Base-by-base conservation (phyloP, 2,888 invertebrate species). In the Caenorhabditis afra region DNA sequence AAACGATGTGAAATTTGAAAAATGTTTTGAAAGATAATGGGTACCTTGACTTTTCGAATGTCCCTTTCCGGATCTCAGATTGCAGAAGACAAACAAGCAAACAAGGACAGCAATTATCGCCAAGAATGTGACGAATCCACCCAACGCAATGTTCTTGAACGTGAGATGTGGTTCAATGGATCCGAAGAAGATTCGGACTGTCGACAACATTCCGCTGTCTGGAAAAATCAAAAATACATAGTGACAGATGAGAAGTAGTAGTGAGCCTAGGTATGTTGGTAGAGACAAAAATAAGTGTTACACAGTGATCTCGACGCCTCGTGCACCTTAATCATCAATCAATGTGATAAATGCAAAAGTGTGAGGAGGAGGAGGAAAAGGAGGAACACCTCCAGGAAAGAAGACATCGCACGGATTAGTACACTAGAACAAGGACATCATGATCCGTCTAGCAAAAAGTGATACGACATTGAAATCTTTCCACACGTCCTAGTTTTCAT, bases 71-170 rank as follows among this genome's bases (percentile, higher is more conserved):
- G 71, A 57, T 29, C 80, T 62, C 37, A 79, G 50, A 53, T 84
- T 83, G 65, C 84, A 83, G 61, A 74, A 85, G n/a, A 82, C 79
- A 8, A 66, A 74, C 39, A 82, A 82, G 47, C 81, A 83, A 29
- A 85, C 65, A 0, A 83, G 57, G 1, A 82, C 37, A 0, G 79
- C 35, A 4, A 83, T 53, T 3, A 81, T 45, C 7, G 73, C 50
- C 20, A 85, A 22, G 20, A 75, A 50, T 2, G 57, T 23, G 23
- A 78, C 47, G 14, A 79, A 65, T 44, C 76, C 76, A 18, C 58
- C 44, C 2, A 81, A 55, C 7, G 81, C 81, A 20, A 77, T 49
- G 39, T 76, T 81, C 14, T 68, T 75, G 68, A 81, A 79, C 2
- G 75, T 79, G 18, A 79, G 10, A 37, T 68, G 65, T 4, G 70